Percentiles rank a stretch among this genome's conserved stretches.
phyloP scores from a whole-genome alignment of 2,113 vertebrate species.

The Saguinus midas region DNA sequence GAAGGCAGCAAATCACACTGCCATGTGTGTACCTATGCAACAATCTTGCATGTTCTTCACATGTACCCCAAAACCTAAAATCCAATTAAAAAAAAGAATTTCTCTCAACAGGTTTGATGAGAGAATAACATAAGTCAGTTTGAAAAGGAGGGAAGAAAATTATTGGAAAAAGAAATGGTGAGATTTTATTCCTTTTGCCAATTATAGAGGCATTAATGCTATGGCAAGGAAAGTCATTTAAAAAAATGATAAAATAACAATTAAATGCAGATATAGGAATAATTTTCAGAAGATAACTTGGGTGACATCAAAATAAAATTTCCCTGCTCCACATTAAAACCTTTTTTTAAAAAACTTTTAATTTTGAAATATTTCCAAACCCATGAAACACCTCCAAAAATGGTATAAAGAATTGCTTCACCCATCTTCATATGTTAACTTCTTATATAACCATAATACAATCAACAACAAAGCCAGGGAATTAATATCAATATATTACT shows the following conservation, averaged over 20 bases:
- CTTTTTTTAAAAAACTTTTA: not conserved
- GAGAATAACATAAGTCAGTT: not conserved
- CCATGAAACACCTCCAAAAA: not conserved
- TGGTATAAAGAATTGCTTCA: not conserved
- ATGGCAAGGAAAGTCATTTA: not conserved
- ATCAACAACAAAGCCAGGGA: not conserved
- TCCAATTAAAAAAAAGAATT: too few species aligned
- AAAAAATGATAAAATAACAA: not conserved
- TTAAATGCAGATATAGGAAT: not conserved
- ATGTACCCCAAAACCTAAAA: too few species aligned
- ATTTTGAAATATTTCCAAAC: slow-evolving; percentile 23
- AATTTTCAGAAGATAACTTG: not conserved
- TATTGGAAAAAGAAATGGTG: not conserved
- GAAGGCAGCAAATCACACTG: too few species aligned
- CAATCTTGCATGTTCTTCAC: too few species aligned
- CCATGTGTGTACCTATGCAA: too few species aligned
- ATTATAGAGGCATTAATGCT: not conserved
- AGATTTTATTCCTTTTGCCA: not conserved
- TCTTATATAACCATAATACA: not conserved
- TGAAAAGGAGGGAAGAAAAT: slow-evolving; percentile 13
- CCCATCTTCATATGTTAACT: not conserved
- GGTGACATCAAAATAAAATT: not conserved
- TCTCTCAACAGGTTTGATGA: not conserved
- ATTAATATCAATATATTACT: not conserved
- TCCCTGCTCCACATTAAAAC: not conserved